These are phyloP conservation scores for Sarcophilus harrisii DNA, from an alignment of 2,797 vertebrate species.

Conservation along the genomic window DNA sequence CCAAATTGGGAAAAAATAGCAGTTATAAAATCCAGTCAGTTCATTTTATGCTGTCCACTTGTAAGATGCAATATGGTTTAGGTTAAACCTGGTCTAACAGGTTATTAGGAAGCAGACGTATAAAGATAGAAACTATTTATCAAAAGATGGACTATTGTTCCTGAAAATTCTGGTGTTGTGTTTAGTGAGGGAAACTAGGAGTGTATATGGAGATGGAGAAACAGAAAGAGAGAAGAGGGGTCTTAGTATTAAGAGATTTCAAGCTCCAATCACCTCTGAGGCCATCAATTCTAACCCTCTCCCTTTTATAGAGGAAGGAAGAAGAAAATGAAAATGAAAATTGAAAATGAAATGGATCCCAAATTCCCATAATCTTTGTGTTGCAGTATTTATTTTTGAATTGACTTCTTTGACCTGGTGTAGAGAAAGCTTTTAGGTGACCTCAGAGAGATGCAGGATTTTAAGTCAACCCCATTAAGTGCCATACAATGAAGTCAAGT, in stretches of 20 bases:
- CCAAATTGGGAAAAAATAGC: not conserved
- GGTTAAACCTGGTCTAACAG: no score
- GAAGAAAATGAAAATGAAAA: not conserved
- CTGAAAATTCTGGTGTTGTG: slow-evolving; percentile 42
- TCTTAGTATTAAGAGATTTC: not conserved
- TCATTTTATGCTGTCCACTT: not conserved
- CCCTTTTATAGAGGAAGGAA: not conserved
- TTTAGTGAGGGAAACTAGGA: not conserved
- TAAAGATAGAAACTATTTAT: slow-evolving; percentile 69
- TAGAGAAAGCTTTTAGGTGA: slow-evolving; percentile 68
- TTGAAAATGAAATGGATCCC: slow-evolving; percentile 47
- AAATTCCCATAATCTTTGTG: slow-evolving; percentile 62
- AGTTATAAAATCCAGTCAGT: not conserved
- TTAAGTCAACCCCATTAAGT: slow-evolving; percentile 75
- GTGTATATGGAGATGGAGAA: not conserved
- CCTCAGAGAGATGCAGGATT: slow-evolving; percentile 70
- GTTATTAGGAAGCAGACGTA: slow-evolving; percentile 57
- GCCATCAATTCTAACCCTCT: not conserved
- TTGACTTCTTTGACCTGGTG: slow-evolving; percentile 74
- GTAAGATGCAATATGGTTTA: slow-evolving; percentile 30
- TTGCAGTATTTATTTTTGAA: slow-evolving; percentile 62
- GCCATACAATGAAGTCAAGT: slow-evolving; percentile 64
- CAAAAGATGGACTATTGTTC: slow-evolving; percentile 39
- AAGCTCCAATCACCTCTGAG: not conserved
- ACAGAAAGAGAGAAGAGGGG: not conserved